A percentile compares a stretch with the other conserved stretches of the same genome.
Conservation (phyloP, 1,140 invertebrate genomes). For the Microplitis demolitor region DNA sequence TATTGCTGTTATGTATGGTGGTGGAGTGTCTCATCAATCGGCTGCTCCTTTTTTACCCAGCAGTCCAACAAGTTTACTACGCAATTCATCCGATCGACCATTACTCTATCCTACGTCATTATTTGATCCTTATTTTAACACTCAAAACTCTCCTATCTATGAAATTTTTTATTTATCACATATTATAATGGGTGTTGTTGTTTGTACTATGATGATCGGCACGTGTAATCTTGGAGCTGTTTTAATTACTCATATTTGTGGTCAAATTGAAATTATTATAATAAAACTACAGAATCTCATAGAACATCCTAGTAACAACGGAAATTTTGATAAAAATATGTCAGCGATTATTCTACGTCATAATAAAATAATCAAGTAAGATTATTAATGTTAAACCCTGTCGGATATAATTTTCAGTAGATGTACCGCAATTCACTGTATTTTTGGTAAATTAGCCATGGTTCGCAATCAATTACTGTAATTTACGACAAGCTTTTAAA, state of each 20-base stretch:
- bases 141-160: constrained; percentile 24
- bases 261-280: too few relatives aligned
- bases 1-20: background rate
- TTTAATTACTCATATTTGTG: background rate
- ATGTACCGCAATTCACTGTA: too few relatives aligned
- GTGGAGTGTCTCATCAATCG: constrained; percentile 1
- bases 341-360: too few relatives aligned
- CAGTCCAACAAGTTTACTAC: background rate
- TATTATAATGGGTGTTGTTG: constrained; percentile 20
- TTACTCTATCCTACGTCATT: background rate
- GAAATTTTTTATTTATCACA: constrained; percentile 33
- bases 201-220: constrained; percentile 8
- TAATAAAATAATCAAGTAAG: too few relatives aligned
- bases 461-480: too few relatives aligned
- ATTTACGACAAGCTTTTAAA: too few relatives aligned
- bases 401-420: too few relatives aligned
- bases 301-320: background rate
- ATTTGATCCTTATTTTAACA: constrained; percentile 27
- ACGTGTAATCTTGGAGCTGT: constrained; percentile 23
- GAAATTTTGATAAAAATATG: background rate
- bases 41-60: background rate
- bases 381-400: background rate
- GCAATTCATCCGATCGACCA: background rate
- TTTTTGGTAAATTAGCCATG: too few relatives aligned
- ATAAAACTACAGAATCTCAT: too few relatives aligned